Evolutionary conservation across 2,888 invertebrate genomes (phyloP), one percentile per base, ranked within the genome.

Genomic region (Ectobius pallidus): DNA sequence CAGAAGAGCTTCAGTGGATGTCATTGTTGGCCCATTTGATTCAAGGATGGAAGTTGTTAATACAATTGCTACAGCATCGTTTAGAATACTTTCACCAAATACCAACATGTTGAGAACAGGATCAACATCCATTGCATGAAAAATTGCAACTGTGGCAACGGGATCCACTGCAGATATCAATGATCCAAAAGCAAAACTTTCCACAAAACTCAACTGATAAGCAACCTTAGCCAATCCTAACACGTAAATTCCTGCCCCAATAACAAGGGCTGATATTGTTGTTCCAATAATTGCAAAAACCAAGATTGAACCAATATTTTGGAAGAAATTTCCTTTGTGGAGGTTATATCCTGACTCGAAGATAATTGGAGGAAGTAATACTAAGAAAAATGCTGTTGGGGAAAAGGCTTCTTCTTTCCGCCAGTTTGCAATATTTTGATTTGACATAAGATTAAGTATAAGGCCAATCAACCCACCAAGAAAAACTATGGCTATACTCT

Each of bases 261-360:
- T 96, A 16, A 99, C 92, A 82, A 99, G 89, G 1, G 99, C 98
- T 9, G 98, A 99, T 80, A 99, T 97, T 3, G 95, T 92, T 20
- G 99, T 99, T 0, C 99, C 99, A 78, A 98, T 89, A 78, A 99
- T 97, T 1, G 99, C 99, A 89, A 99, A 99, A 0, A 98, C 91
- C 80, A 99, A 85, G 79, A 99, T 99, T 3, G 98, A 97, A n/a
- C 97, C 98, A 81, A 99, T 97, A 81, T 99, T 99, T 84, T 99
- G 97, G 80, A 94, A 95, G 80, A 94, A 95, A 80, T 95, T 94
- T 76, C 97, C 98, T 84, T 99, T 99, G 80, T 99, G 99, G 74
- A 99, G 87, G 86, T 99, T 99, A 82, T 99, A 99, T 2, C 99
- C 99, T 2, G 97, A 97, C 84, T 99, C 99, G 86, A 99, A 99